Evolutionary conservation across 2,888 invertebrate genomes (phyloP), one percentile per base, ranked within the genome.

Genomic region (Eumacrocentrus americanus): DNA sequence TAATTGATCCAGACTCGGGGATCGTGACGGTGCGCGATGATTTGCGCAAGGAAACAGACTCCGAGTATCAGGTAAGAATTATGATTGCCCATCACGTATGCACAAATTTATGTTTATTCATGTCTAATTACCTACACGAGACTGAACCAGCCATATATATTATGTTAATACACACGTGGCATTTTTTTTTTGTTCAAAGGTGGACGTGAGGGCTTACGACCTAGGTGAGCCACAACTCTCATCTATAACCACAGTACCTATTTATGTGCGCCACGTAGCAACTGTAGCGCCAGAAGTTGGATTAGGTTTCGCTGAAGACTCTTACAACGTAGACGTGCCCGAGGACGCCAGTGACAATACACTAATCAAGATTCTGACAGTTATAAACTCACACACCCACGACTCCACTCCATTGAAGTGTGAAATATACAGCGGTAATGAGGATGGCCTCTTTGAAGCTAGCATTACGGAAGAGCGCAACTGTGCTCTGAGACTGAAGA

Each of bases 121-220:
- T 12, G 14, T 42, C 29, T 42, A 34, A 29, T 53, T 58, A 40
- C 9, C 34, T 34, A 7, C 5, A n/a, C n/a, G 7, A 29, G n/a
- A n/a, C n/a, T n/a, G n/a, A n/a, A n/a, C n/a, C n/a, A n/a, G n/a
- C n/a, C n/a, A n/a, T n/a, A n/a, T n/a, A n/a, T n/a, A n/a, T n/a
- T n/a, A n/a, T n/a, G n/a, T n/a, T n/a, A 25, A 3, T 23, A 14
- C 22, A 46, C 25, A 46, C 14, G 12, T n/a, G 20, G 40, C 22
- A 29, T 25, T 16, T 7, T 37, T 6, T 34, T 54, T 35, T 14
- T 58, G 2, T 3, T 57, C 73, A 3, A 73, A 91, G 91, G 87
- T 94, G 64, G 92, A 94, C 71, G 89, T 95, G 0, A 86, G 91
- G 72, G 94, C 93, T 0, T 91, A 90, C 72, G 95, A 95, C 74